These are phyloP conservation scores for Leucoraja erinaceus DNA, from an alignment of 2,113 vertebrate genomes.

Conservation along the genomic window DNA sequence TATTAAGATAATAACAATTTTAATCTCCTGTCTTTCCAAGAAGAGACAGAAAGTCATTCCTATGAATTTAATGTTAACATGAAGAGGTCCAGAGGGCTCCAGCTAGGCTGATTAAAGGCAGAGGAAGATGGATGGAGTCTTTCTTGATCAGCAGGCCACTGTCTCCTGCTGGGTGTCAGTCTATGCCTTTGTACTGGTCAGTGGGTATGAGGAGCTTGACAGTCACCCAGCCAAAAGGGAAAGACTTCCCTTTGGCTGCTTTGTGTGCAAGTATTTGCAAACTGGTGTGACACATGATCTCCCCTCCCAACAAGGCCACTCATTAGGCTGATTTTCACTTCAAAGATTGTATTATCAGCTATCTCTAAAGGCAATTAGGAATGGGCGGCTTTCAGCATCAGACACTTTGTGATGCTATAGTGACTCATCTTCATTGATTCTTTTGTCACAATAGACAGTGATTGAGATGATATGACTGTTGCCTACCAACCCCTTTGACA, in stretches of 20 bases:
- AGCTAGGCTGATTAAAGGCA: conserved; percentile 56
- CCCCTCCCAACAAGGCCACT: conserved; percentile 62
- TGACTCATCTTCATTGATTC: conserved; percentile 78
- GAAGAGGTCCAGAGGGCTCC: conserved; percentile 56
- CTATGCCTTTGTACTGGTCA: conserved; percentile 62
- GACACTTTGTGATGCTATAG: conserved; percentile 70
- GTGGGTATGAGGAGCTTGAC: conserved; percentile 60
- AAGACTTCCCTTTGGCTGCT: conserved; percentile 47
- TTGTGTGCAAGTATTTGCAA: conserved; percentile 63
- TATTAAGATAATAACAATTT: conserved; percentile 38
- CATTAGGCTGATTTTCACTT: conserved; percentile 83
- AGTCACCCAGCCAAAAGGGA: conserved; percentile 62
- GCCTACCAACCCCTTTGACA: conserved; percentile 73
- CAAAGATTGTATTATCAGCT: conserved; percentile 80
- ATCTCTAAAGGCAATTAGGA: conserved; percentile 88
- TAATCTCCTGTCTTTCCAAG: conserved; percentile 37
- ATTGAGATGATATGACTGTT: conserved; percentile 72
- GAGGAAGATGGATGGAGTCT: conserved; percentile 64
- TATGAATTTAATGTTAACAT: conserved; percentile 50
- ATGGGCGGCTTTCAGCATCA: conserved; percentile 78
- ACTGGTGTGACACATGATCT: conserved; percentile 64
- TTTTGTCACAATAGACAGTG: conserved; percentile 74
- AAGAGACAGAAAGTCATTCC: conserved; percentile 45
- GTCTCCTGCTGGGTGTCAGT: conserved; percentile 64
- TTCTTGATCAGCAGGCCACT: conserved; percentile 55